A percentile compares a stretch with the other conserved stretches of the same genome.
phyloP scores from a whole-genome alignment of 1,140 invertebrate species.

The Whitmania pigra region DNA sequence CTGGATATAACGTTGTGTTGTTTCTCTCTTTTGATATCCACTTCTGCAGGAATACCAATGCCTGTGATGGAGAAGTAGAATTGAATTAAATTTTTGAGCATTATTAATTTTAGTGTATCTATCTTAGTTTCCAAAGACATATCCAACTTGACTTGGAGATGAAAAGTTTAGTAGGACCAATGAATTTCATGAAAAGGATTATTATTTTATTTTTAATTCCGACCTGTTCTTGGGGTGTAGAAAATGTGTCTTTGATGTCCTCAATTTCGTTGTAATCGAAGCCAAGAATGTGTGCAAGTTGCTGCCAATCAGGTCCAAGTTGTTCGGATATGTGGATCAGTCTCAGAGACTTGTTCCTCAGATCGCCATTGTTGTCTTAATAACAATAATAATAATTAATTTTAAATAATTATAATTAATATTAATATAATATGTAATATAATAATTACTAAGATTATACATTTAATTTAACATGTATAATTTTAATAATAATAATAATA shows the following conservation, averaged over 20 bases:
- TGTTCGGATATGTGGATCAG: conserved; percentile 1
- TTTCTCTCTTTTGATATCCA: background rate
- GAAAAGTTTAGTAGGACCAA: no score
- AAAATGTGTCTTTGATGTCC: background rate
- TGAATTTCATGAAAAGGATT: no score
- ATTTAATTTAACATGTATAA: no score
- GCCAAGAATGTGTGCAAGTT: background rate
- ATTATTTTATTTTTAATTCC: background rate
- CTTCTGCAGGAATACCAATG: background rate
- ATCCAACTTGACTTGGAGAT: no score
- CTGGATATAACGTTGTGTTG: background rate
- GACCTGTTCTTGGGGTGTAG: background rate
- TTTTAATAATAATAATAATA: no score
- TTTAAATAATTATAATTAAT: conserved; percentile 11
- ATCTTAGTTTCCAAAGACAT: no score
- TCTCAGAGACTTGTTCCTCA: background rate
- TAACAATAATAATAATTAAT: no score
- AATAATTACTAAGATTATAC: no score
- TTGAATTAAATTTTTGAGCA: no score
- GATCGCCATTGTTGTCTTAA: background rate
- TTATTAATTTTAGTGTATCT: no score
- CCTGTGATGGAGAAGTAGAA: background rate
- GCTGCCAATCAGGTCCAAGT: background rate
- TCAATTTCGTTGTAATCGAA: background rate
- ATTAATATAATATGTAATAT: no score